Conservation (phyloP, 2,797 vertebrate species). For the Muscicapa striata region DNA sequence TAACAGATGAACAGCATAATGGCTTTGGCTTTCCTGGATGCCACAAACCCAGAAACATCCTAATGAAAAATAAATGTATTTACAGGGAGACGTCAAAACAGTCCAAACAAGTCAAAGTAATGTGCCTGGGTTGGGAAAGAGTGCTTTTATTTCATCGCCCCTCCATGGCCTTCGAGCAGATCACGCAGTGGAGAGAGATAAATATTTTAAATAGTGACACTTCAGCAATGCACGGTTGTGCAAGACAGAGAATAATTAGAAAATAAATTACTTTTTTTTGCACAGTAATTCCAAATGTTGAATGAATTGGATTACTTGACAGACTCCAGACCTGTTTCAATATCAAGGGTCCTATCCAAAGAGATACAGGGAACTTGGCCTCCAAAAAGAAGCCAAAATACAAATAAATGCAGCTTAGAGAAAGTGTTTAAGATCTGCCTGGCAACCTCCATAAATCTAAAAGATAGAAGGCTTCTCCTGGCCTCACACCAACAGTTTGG, state of each 20-base stretch:
- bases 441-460: conserved; percentile 77
- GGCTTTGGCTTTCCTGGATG: conserved; percentile 70
- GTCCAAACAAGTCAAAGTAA: conserved; percentile 75
- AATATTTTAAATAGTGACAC: conserved; percentile 82
- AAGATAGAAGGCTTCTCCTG: conserved; percentile 72
- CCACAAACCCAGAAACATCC: conserved; percentile 75
- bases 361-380: not conserved
- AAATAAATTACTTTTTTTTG: conserved; percentile 83
- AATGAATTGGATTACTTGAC: conserved; percentile 71
- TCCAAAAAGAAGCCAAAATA: not conserved
- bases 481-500: conserved; percentile 69
- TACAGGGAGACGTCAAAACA: conserved; percentile 81
- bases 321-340: conserved; percentile 25
- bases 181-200: conserved; percentile 75
- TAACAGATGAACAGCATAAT: conserved; percentile 66
- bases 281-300: conserved; percentile 59
- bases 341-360: not conserved
- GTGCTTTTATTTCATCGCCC: conserved; percentile 73
- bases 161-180: conserved; percentile 75
- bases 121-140: conserved; percentile 44
- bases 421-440: conserved; percentile 72
- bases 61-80: conserved; percentile 90
- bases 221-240: conserved; percentile 74
- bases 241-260: conserved; percentile 85
- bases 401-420: conserved; percentile 50